A percentile compares a stretch with the other conserved stretches of the same genome.
phyloP scores from a whole-genome alignment of 2,888 invertebrate species.

The Phasia obesa region DNA sequence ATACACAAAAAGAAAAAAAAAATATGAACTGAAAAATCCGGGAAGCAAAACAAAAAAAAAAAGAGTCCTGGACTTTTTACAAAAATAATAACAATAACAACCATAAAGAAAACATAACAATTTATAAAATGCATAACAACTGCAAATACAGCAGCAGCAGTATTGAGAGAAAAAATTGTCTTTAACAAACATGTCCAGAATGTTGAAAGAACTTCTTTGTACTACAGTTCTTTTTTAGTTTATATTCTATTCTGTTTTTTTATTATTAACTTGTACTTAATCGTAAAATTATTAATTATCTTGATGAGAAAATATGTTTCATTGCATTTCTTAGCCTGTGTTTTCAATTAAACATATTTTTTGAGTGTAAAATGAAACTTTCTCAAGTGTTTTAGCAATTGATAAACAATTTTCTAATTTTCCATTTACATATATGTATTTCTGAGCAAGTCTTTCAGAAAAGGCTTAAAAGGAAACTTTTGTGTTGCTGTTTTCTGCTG shows the following conservation, averaged over 20 bases:
- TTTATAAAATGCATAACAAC: conserved; percentile 71
- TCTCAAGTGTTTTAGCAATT: conserved; percentile 33
- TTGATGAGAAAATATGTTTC: conserved; percentile 43
- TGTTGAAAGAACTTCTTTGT: conserved; percentile 55
- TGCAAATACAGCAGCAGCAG: conserved; percentile 51
- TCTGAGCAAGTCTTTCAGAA: conserved; percentile 21
- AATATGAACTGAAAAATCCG: conserved; percentile 34
- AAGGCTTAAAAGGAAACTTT: conserved; percentile 58
- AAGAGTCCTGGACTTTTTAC: conserved; percentile 44
- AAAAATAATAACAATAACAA: conserved; percentile 67
- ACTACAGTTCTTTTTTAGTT: not conserved
- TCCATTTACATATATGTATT: conserved; percentile 23
- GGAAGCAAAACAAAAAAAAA: conserved; percentile 45
- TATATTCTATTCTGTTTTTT: not conserved
- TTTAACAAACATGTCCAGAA: conserved; percentile 58
- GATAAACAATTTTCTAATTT: conserved; percentile 59
- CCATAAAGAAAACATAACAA: conserved; percentile 70
- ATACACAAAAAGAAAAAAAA: not conserved
- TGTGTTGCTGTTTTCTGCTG: conserved; percentile 30
- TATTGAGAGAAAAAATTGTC: conserved; percentile 39
- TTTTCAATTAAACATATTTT: conserved; percentile 4
- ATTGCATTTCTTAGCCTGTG: not conserved
- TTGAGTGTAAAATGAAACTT: conserved; percentile 47
- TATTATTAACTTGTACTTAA: conserved; percentile 12
- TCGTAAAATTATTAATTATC: conserved; percentile 66